Conservation (phyloP, 1,140 invertebrate genomes). For the Micrasema minimum region DNA sequence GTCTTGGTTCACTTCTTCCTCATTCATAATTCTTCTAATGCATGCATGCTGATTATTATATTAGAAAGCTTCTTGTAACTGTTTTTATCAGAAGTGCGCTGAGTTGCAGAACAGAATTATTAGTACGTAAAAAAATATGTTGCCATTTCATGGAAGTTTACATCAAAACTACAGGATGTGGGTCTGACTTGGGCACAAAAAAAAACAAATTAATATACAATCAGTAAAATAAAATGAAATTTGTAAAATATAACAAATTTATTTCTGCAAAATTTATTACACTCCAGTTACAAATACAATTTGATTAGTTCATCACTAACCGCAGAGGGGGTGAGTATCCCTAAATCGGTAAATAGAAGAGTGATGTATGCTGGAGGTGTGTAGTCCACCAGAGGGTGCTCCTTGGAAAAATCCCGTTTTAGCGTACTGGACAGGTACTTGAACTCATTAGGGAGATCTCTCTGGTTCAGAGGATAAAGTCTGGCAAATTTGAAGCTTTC, state of each 20-base stretch:
- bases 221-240: constrained; percentile 14
- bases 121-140: too few species aligned
- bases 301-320: constrained; percentile 98
- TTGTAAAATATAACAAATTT: constrained; percentile 27
- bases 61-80: too few species aligned
- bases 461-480: constrained; percentile 92
- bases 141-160: too few species aligned
- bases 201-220: too few species aligned
- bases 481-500: constrained; percentile 98
- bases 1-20: too few species aligned
- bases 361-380: constrained; percentile 94
- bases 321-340: constrained; percentile 93
- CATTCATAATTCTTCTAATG: too few species aligned
- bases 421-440: constrained; percentile 79
- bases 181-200: too few species aligned
- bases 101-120: too few species aligned
- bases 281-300: constrained; percentile 82
- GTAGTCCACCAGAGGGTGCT: constrained; percentile 94
- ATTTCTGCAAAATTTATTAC: constrained; percentile 6
- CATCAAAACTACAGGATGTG: too few species aligned
- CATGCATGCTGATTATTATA: too few species aligned
- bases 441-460: constrained; percentile 90
- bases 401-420: constrained; percentile 73
- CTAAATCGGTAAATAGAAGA: constrained; percentile 94
- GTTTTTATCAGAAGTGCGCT: too few species aligned